phyloP scores from a whole-genome alignment of 2,888 invertebrate genomes.

The Sabatieria punctata region DNA sequence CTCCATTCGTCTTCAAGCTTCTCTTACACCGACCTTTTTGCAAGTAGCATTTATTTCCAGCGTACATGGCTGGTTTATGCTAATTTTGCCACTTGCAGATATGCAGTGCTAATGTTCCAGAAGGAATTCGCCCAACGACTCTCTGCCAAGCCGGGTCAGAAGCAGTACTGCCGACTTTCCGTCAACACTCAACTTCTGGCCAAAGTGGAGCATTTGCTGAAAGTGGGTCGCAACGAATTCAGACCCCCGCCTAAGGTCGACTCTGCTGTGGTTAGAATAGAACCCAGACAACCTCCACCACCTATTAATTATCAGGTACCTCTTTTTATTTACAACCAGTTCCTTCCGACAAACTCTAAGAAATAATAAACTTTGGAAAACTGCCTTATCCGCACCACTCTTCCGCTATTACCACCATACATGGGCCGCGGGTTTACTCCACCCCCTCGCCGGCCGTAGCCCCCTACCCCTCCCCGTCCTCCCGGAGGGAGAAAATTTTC shows the following conservation, averaged over 20 bases:
- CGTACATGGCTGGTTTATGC: background rate
- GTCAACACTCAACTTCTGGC: constrained; percentile 89
- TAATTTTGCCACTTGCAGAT: constrained; percentile 45
- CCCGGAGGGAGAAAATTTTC: no score
- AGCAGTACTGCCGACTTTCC: constrained; percentile 83
- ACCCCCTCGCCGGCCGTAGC: no score
- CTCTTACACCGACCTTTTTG: constrained; percentile 51
- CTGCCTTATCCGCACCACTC: no score
- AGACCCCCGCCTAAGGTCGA: constrained; percentile 97
- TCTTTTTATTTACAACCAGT: no score
- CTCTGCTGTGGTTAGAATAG: constrained; percentile 88
- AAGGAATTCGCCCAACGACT: constrained; percentile 91
- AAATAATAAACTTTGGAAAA: no score
- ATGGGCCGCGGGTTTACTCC: no score
- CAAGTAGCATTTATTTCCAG: constrained; percentile 20
- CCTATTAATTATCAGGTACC: constrained; percentile 58
- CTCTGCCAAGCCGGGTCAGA: constrained; percentile 90
- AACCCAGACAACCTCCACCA: constrained; percentile 90
- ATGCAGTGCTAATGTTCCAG: constrained; percentile 97
- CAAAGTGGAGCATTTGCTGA: constrained; percentile 52
- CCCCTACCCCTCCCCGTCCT: no score
- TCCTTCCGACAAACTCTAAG: no score
- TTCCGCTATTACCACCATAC: no score
- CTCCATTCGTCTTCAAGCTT: constrained; percentile 81
- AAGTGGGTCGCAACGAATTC: constrained; percentile 95